phyloP scores from a whole-genome alignment of 2,888 invertebrate species.

The Polymixis lichenea region DNA sequence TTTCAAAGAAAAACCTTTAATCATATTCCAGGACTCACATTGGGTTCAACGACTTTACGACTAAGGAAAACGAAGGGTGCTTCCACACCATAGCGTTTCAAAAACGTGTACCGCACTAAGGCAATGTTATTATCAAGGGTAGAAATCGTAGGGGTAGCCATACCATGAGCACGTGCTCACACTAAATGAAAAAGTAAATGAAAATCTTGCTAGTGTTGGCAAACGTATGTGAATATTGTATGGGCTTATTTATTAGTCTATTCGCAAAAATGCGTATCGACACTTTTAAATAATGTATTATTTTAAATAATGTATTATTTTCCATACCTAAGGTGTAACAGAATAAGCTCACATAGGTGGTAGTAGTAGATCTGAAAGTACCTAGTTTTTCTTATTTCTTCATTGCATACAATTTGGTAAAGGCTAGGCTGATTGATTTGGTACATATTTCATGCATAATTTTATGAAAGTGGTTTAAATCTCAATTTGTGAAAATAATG shows the following conservation, averaged over 20 bases:
- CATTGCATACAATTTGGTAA: no score
- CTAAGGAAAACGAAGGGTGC: conserved; percentile 29
- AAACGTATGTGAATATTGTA: no score
- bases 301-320: no score
- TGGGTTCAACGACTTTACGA: conserved; percentile 37
- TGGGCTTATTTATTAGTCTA: no score
- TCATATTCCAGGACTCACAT: not conserved
- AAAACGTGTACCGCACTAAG: conserved; percentile 18
- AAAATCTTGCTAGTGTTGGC: conserved; percentile 1
- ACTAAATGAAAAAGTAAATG: conserved; percentile 3
- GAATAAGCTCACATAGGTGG: no score
- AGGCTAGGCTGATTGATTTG: not conserved
- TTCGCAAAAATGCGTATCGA: no score
- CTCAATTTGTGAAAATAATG: conserved; percentile 16
- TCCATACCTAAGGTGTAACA: no score
- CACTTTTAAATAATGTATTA: no score
- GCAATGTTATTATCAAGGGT: conserved; percentile 53
- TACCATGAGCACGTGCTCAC: not conserved
- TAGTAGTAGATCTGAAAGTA: no score
- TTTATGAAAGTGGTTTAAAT: conserved; percentile 11
- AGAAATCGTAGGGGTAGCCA: conserved; percentile 28
- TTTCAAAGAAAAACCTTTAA: not conserved
- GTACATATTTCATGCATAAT: not conserved
- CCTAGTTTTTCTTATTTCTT: no score
- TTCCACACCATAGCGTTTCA: not conserved